Evolutionary conservation across 30 jellyfish, hydroid and myxozoan species (phyloP), one percentile per base, ranked within the genome.

Genomic region (Sanderia malayensis): DNA sequence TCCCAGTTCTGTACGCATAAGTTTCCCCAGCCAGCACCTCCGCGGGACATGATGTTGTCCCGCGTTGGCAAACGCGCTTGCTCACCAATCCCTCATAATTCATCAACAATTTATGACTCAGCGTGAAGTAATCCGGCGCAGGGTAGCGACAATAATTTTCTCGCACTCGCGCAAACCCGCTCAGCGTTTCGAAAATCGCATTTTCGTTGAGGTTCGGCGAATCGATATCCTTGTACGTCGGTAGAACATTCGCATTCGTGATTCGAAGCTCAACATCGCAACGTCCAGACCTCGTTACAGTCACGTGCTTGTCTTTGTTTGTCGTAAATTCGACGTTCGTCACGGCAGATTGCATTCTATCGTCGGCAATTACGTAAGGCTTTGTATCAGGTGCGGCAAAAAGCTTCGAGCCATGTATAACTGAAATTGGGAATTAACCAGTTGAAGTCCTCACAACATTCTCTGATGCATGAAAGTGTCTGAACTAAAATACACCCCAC

Each of bases 81-180:
- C 20, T 45, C 19, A 75, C 86, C 24, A 26, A 6, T 8, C 76
- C 24, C 29, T 37, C 53, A 1, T 41, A 21, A 34, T 63, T 67
- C 22, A 59, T 75, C 2, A 58, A 32, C 15, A 75, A 41, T 18
- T 41, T 44, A 32, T 75, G 86, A 13, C 44, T 75, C 28, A 75
- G 44, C 28, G 45, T 25, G 61, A 27, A 65, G 19, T 24, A 13
- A 37, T 60, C 79, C 7, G 78, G 78, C 1, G 46, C 76, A 25
- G 86, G 86, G 31, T 59, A 59, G 19, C 86, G 61, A 25, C 86
- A 75, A 46, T 33, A 61, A 10, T n/a, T 8, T 17, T 24, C 46
- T n/a, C 52, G 8, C 0, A 75, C 27, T 13, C 4, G 31, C 11
- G 7, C 29, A 4, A 60, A 41, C 17, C 70, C 71, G 0, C 20